These are phyloP conservation scores for Nephotettix cincticeps DNA, from an alignment of 1,140 invertebrate species.

Conservation along the genomic window DNA sequence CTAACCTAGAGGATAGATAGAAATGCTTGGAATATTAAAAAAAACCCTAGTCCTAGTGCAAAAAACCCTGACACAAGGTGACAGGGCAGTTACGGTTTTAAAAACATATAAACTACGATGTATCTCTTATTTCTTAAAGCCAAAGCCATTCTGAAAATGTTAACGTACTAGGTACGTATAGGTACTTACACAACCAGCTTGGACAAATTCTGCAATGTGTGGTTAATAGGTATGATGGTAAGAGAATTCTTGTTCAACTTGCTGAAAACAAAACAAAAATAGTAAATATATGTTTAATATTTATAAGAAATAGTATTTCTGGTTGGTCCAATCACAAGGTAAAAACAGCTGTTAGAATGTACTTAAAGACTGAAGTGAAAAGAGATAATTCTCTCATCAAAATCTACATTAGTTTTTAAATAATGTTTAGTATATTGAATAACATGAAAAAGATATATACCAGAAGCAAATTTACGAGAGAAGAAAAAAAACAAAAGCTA, in stretches of 20 bases:
- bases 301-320: too few relatives aligned
- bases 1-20: too few relatives aligned
- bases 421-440: too few relatives aligned
- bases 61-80: too few relatives aligned
- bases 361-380: too few relatives aligned
- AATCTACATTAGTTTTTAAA: too few relatives aligned
- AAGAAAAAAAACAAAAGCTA: too few relatives aligned
- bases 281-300: not conserved
- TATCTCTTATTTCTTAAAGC: not conserved
- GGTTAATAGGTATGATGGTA: conserved; percentile 20
- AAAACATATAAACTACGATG: not conserved
- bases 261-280: conserved; percentile 34
- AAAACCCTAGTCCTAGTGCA: not conserved
- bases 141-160: not conserved
- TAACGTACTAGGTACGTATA: not conserved
- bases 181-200: conserved; percentile 25
- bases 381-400: too few relatives aligned
- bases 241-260: conserved; percentile 25
- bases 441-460: too few relatives aligned
- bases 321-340: too few relatives aligned
- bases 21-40: conserved; percentile 15
- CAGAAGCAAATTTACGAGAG: too few relatives aligned
- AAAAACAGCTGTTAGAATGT: too few relatives aligned
- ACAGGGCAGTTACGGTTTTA: not conserved
- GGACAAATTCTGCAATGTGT: conserved; percentile 5